Conservation (phyloP, 2,797 vertebrate species). For the Rhynchonycteris naso region DNA sequence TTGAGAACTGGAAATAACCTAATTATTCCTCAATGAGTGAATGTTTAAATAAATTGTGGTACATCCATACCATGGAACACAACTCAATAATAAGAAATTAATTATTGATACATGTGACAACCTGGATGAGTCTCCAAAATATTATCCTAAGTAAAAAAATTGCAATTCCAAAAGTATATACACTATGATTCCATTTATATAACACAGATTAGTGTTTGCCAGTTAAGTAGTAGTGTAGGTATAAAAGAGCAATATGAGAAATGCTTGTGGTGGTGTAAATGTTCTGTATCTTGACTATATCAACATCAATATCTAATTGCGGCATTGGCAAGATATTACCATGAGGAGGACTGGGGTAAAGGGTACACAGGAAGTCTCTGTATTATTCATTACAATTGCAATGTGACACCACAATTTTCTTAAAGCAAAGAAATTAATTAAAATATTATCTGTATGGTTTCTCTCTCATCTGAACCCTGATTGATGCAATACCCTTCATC, state of each 20-base stretch:
- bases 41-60: neutral
- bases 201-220: neutral
- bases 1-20: conserved; percentile 17
- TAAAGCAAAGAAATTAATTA: conserved; percentile 19
- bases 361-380: neutral
- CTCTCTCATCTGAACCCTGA: neutral
- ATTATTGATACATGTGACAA: neutral
- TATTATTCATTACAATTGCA: neutral
- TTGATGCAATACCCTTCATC: neutral
- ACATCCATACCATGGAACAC: neutral
- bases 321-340: neutral
- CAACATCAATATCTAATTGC: neutral
- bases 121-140: neutral
- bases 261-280: neutral
- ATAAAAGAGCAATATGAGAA: neutral
- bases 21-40: neutral
- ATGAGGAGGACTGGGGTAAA: neutral
- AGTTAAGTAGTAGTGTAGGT: neutral
- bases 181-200: neutral
- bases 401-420: neutral
- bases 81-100: neutral
- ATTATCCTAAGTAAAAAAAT: neutral
- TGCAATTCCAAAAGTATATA: neutral
- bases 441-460: neutral
- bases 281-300: neutral